Evolutionary conservation across 2,888 invertebrate species (phyloP).

Genomic region (Thecophora atra): DNA sequence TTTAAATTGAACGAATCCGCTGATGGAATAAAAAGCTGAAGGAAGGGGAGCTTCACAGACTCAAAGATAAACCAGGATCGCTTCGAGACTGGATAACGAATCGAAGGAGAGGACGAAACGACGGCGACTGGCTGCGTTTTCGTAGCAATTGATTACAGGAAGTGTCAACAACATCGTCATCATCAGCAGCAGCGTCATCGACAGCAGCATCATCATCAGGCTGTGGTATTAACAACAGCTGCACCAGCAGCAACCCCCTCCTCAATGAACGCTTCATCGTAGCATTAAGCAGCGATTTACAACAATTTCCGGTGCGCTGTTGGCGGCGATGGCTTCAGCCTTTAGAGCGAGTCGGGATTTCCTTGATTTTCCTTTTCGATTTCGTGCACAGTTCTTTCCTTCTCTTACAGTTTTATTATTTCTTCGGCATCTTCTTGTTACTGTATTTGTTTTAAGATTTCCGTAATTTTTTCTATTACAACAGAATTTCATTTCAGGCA

Average conservation of each 20-base stretch:
- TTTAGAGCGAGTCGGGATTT: no score
- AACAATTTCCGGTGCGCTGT: slow-evolving; percentile 42
- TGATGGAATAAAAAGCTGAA: neutral
- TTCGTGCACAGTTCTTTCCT: no score
- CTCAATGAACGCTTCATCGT: neutral
- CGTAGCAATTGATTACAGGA: slow-evolving; percentile 35
- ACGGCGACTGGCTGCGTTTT: neutral
- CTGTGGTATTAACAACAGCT: slow-evolving; percentile 2
- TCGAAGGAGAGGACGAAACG: neutral
- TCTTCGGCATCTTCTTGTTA: no score
- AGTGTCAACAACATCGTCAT: slow-evolving; percentile 36
- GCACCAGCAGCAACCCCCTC: slow-evolving; percentile 14
- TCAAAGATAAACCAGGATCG: neutral
- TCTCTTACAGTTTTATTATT: no score
- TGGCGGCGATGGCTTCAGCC: neutral
- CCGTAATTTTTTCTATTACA: no score
- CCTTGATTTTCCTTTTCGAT: no score
- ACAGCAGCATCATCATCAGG: slow-evolving; percentile 7
- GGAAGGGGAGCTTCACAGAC: neutral
- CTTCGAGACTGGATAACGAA: neutral
- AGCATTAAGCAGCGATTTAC: slow-evolving; percentile 19
- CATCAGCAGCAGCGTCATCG: slow-evolving; percentile 8
- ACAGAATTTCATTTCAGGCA: neutral
- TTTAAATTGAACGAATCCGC: slow-evolving; percentile 29
- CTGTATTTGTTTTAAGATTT: no score